These are phyloP conservation scores for Cirrhinus mrigala DNA, from an alignment of 2,797 vertebrate species.

Conservation along the genomic window DNA sequence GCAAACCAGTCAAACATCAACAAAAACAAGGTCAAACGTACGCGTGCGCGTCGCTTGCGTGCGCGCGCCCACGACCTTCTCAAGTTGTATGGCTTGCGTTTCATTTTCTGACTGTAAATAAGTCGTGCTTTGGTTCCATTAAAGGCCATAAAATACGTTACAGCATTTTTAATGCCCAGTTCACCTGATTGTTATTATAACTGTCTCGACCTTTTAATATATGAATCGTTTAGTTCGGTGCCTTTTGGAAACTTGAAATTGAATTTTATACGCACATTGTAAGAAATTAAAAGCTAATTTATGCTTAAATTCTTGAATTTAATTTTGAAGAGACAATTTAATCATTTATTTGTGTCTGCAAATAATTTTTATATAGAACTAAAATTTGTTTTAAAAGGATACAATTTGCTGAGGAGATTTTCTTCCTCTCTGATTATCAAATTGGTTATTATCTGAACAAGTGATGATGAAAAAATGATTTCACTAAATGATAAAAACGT, in stretches of 20 bases:
- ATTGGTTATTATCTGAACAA: not conserved
- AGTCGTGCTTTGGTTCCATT: not conserved
- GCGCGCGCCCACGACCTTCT: not conserved
- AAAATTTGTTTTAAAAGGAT: not conserved
- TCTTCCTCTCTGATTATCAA: not conserved
- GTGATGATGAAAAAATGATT: not conserved
- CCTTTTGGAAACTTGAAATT: too few relatives aligned
- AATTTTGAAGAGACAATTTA: not conserved
- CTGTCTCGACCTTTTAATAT: too few relatives aligned
- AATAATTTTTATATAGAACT: not conserved
- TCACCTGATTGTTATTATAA: not conserved
- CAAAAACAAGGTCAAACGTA: slow-evolving; percentile 77
- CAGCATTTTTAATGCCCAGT: not conserved
- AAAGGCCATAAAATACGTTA: not conserved
- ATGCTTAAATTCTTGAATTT: too few relatives aligned
- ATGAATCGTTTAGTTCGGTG: too few relatives aligned
- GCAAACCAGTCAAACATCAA: slow-evolving; percentile 77
- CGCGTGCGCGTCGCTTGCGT: not conserved
- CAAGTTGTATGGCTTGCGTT: not conserved
- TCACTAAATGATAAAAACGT: not conserved
- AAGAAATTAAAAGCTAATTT: too few relatives aligned
- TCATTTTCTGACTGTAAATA: not conserved
- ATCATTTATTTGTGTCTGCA: not conserved
- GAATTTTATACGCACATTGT: too few relatives aligned
- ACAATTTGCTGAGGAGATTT: not conserved